phyloP scores from a whole-genome alignment of 64 coral and sea anemone species.

The Pocillopora damicornis region DNA sequence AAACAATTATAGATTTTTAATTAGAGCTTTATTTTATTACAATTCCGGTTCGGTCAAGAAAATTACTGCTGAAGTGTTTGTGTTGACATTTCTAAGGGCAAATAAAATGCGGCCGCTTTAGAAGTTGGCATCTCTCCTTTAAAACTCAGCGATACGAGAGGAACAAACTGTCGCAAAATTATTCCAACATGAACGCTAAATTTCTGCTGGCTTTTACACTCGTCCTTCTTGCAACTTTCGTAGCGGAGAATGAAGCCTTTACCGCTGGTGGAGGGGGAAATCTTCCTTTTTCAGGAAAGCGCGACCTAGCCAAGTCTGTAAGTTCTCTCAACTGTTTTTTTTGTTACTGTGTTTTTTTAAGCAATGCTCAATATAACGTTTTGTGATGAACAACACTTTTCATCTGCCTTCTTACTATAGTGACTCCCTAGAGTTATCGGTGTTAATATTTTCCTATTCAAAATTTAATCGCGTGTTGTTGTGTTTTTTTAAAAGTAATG shows the following conservation, averaged over 20 bases:
- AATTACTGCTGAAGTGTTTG: not conserved
- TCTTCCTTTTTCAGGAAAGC: slow-evolving; percentile 60
- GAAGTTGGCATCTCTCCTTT: not conserved
- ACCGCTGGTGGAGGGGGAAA: slow-evolving; percentile 88
- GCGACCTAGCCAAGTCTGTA: slow-evolving; percentile 26
- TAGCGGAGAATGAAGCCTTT: slow-evolving; percentile 69
- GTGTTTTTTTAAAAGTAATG: not conserved
- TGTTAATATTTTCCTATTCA: no score
- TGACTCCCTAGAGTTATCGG: no score
- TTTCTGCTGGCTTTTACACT: slow-evolving; percentile 44
- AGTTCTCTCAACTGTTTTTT: not conserved
- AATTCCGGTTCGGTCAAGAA: slow-evolving; percentile 26
- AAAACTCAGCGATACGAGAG: not conserved
- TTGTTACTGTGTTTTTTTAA: not conserved
- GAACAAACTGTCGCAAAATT: not conserved
- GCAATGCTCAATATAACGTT: no score
- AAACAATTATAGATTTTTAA: slow-evolving; percentile 36
- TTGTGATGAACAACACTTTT: no score
- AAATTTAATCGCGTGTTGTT: not conserved
- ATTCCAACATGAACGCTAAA: slow-evolving; percentile 66
- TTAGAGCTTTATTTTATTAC: slow-evolving; percentile 13
- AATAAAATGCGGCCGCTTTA: not conserved
- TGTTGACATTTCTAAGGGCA: slow-evolving; percentile 6
- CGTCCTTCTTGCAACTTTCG: slow-evolving; percentile 57
- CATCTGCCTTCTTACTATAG: no score